These are phyloP conservation scores for Drosophila equinoxialis DNA, from an alignment of 1,140 invertebrate genomes.

Conservation along the genomic window DNA sequence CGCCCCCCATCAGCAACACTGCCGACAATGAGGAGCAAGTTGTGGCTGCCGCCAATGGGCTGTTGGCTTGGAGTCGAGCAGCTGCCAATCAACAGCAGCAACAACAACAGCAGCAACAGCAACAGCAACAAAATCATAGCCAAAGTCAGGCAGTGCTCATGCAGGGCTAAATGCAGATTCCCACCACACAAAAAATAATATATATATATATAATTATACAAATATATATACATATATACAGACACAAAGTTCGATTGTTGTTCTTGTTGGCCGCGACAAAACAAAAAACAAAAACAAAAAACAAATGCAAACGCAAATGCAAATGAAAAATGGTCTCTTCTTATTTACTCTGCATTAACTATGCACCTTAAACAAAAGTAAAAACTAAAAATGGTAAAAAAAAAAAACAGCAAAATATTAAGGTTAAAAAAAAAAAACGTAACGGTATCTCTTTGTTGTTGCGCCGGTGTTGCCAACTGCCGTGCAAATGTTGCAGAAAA, in stretches of 20 bases:
- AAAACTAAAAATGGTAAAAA: conserved; percentile 10
- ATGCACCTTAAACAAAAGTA: conserved; percentile 59
- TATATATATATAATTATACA: no score
- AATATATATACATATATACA: conserved; percentile 8
- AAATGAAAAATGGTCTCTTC: conserved; percentile 76
- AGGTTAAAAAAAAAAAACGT: conserved; percentile 34
- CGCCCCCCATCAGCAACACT: not conserved
- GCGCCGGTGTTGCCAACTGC: conserved; percentile 78
- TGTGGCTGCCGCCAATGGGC: conserved; percentile 61
- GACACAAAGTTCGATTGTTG: conserved; percentile 16
- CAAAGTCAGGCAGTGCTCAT: conserved; percentile 44
- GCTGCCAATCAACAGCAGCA: conserved; percentile 59
- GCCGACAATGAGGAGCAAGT: conserved; percentile 43
- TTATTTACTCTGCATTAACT: conserved; percentile 74
- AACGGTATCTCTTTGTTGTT: conserved; percentile 80
- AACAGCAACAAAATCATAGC: conserved; percentile 38
- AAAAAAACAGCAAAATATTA: not conserved
- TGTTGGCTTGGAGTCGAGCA: conserved; percentile 69
- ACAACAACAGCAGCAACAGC: conserved; percentile 40
- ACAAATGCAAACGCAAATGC: conserved; percentile 48
- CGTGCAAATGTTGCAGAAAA: conserved; percentile 71
- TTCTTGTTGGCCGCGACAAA: conserved; percentile 28
- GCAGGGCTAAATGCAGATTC: conserved; percentile 43
- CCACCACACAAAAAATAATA: not conserved
- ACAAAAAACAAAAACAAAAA: conserved; percentile 35